These are phyloP conservation scores for Neogale vison DNA, from an alignment of 2,113 vertebrate genomes.

Conservation along the genomic window DNA sequence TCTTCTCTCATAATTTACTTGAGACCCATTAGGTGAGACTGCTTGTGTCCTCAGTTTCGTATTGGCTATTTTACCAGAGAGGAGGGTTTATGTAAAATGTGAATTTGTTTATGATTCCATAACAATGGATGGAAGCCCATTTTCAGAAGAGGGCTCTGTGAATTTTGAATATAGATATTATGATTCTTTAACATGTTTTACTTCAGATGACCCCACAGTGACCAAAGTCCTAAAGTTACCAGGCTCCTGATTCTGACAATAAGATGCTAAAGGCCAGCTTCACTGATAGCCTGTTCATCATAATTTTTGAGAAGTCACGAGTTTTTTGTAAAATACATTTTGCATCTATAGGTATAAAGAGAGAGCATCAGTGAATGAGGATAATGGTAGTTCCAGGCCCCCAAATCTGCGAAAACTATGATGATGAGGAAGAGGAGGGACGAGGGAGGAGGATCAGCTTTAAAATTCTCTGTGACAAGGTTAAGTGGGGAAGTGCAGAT, in stretches of 20 bases:
- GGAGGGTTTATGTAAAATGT: neutral
- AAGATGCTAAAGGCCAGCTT: neutral
- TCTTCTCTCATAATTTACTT: neutral
- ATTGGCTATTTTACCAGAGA: neutral
- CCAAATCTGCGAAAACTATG: neutral
- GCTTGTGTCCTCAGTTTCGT: neutral
- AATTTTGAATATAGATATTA: neutral
- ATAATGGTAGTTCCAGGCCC: neutral
- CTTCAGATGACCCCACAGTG: neutral
- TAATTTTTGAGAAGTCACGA: neutral
- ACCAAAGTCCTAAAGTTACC: neutral
- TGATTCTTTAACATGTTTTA: neutral
- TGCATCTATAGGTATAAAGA: neutral
- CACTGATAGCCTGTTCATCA: neutral
- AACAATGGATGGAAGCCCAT: neutral
- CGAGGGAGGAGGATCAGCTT: neutral
- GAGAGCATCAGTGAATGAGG: neutral
- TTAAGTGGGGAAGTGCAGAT: neutral
- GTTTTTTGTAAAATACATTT: neutral
- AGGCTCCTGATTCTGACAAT: neutral
- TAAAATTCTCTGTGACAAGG: neutral
- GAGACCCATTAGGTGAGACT: neutral
- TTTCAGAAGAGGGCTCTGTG: neutral
- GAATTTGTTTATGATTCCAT: conserved; percentile 3
- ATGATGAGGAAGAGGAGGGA: neutral